Percentiles rank a stretch among this genome's conserved stretches.
Evolutionary conservation across 2,888 invertebrate genomes (phyloP).

Genomic region (Cyclophora albipunctata): DNA sequence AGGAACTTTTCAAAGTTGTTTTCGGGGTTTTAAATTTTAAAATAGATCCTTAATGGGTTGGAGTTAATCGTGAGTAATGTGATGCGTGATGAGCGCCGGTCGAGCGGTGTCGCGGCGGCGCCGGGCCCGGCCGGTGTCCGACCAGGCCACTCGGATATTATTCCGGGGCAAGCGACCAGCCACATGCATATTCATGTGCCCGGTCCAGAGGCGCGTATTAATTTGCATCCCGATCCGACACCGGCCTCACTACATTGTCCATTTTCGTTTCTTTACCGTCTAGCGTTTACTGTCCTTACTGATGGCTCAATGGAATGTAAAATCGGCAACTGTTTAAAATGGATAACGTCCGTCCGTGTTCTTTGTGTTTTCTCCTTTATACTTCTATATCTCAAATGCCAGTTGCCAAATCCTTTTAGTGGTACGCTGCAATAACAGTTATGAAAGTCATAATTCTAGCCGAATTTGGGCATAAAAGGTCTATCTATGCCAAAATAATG

Average conservation of each 20-base stretch:
- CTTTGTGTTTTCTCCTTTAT: constrained; percentile 13
- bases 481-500: constrained; percentile 6
- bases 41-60: constrained; percentile 9
- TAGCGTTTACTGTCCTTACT: constrained; percentile 31
- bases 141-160: constrained; percentile 53
- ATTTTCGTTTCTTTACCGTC: constrained; percentile 56
- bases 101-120: constrained; percentile 4
- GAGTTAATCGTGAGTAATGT: constrained; percentile 21
- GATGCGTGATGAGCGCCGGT: constrained; percentile 12
- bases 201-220: constrained; percentile 67
- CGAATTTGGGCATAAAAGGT: neutral
- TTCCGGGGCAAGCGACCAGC: constrained; percentile 48
- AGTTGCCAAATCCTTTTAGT: too few relatives aligned
- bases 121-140: constrained; percentile 16
- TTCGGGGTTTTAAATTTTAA: constrained; percentile 1
- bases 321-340: constrained; percentile 25
- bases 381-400: too few relatives aligned
- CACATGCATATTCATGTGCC: constrained; percentile 69
- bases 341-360: constrained; percentile 12
- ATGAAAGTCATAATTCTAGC: too few relatives aligned
- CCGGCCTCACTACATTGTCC: constrained; percentile 51
- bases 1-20: too few relatives aligned
- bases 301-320: constrained; percentile 41
- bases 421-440: too few relatives aligned
- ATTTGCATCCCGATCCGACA: constrained; percentile 67